These are phyloP conservation scores for Cryptoblepharus egeriae DNA, from an alignment of 2,797 vertebrate genomes.

Conservation along the genomic window DNA sequence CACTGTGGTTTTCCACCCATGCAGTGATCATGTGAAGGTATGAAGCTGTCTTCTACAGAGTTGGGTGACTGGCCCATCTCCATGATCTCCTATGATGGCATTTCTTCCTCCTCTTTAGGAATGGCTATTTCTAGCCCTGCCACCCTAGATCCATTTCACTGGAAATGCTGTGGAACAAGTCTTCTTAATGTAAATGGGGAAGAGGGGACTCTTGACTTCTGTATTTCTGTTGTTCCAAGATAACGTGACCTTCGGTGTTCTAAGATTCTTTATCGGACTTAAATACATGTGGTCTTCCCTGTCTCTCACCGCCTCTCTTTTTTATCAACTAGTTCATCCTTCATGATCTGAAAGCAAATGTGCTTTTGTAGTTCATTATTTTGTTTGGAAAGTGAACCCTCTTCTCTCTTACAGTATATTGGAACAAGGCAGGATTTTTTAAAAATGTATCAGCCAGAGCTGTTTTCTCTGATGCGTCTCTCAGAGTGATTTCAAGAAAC, in stretches of 20 bases:
- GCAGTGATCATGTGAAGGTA: neutral
- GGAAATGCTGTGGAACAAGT: too few species aligned
- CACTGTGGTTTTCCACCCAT: neutral
- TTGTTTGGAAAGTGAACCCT: too few species aligned
- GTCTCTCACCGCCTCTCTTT: neutral
- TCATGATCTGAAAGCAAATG: neutral
- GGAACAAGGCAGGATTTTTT: constrained; percentile 2
- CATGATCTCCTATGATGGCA: too few species aligned
- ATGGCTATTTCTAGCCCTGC: neutral
- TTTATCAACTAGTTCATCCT: neutral
- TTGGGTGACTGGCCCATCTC: too few species aligned
- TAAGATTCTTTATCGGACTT: neutral
- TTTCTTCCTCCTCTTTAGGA: neutral
- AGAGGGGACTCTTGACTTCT: neutral
- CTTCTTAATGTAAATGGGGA: neutral
- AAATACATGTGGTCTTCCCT: neutral
- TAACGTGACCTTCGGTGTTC: neutral
- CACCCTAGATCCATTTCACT: neutral
- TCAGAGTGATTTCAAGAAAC: neutral
- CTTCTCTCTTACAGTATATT: neutral
- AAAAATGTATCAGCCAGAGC: accelerated
- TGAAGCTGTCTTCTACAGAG: too few species aligned
- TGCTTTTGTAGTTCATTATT: neutral
- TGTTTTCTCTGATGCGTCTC: neutral
- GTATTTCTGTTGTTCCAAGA: neutral